phyloP scores from a whole-genome alignment of 92 coral and sea anemone genomes.

The Metridium senile region DNA sequence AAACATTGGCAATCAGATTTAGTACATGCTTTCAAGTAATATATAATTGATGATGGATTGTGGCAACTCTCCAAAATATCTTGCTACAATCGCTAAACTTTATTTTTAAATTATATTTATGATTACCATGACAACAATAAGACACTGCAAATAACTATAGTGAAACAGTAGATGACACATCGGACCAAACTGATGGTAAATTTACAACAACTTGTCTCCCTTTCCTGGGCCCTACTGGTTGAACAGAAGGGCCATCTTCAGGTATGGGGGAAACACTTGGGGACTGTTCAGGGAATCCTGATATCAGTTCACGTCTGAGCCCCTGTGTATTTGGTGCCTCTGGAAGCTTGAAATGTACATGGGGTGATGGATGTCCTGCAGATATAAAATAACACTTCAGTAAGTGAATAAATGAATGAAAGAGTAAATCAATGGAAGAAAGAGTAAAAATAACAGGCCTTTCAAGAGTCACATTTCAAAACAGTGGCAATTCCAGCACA shows the following conservation, averaged over 20 bases:
- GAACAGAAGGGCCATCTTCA: conserved; percentile 35
- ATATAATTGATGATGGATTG: too few relatives aligned
- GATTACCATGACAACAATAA: background rate
- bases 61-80: too few relatives aligned
- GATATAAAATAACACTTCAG: too few relatives aligned
- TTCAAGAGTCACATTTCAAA: too few relatives aligned
- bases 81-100: too few relatives aligned
- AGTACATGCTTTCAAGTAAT: too few relatives aligned
- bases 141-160: conserved; percentile 22
- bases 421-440: too few relatives aligned
- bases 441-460: too few relatives aligned
- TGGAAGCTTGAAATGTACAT: conserved; percentile 72
- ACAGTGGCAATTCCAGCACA: too few relatives aligned
- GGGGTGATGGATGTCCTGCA: conserved; percentile 46
- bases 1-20: too few relatives aligned
- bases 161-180: conserved; percentile 72
- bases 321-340: conserved; percentile 24
- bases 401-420: background rate
- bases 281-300: conserved; percentile 43
- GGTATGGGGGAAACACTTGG: conserved; percentile 91
- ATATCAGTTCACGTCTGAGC: background rate
- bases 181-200: conserved; percentile 82
- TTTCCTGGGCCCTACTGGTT: conserved; percentile 25
- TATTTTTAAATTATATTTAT: background rate
- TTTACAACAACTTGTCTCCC: conserved; percentile 74